A percentile compares a stretch with the other conserved stretches of the same genome.
Evolutionary conservation across 2,113 vertebrate species (phyloP).

Genomic region (Rhinopomastus cyanomelas): DNA sequence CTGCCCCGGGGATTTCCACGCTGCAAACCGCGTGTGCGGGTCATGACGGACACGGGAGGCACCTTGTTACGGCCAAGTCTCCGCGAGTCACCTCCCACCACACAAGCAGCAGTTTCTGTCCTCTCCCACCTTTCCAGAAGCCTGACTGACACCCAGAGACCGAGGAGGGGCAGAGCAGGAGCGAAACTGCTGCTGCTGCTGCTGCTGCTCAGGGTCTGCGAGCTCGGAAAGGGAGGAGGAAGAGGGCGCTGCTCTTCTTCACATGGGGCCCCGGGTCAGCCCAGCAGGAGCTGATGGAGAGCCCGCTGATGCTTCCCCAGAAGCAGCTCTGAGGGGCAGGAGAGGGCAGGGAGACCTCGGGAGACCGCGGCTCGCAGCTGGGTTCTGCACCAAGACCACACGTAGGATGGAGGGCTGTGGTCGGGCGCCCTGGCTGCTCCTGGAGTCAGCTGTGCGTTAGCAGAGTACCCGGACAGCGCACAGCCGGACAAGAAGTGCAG

Average conservation of each 20-base stretch:
- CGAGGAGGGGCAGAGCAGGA: background rate
- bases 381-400: background rate
- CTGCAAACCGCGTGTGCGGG: slow-evolving; percentile 11
- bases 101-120: background rate
- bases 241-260: slow-evolving; percentile 36
- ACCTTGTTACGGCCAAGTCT: slow-evolving; percentile 23
- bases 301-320: background rate
- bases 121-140: background rate
- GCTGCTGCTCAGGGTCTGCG: background rate
- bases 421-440: background rate
- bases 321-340: background rate
- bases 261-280: rapidly evolving
- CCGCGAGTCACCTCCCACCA: background rate
- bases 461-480: background rate
- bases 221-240: background rate
- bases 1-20: background rate
- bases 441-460: too few species aligned
- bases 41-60: slow-evolving; percentile 38
- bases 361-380: background rate
- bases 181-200: background rate
- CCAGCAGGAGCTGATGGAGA: background rate
- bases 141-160: background rate
- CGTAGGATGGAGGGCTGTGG: rapidly evolving
- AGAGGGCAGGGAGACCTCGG: background rate
- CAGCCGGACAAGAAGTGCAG: background rate